Conservation (phyloP, 2,888 invertebrate genomes). For the Brachynemurus nebulosus region DNA sequence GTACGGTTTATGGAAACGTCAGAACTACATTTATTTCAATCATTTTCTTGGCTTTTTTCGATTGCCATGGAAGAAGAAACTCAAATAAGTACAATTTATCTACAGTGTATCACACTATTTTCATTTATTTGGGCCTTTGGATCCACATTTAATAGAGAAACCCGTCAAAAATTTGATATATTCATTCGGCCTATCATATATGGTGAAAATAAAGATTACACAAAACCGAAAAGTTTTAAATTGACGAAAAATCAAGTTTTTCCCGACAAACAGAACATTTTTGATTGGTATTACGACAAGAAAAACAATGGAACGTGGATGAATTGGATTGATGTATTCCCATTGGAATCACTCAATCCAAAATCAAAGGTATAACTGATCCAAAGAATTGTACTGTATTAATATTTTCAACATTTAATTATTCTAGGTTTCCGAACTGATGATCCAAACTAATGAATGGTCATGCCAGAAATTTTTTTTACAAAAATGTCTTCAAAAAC, state of each 20-base stretch:
- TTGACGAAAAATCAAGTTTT: conserved; percentile 80
- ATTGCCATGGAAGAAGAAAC: conserved; percentile 55
- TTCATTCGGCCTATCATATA: conserved; percentile 65
- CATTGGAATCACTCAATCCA: conserved; percentile 38
- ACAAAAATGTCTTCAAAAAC: conserved; percentile 51
- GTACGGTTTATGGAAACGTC: conserved; percentile 61
- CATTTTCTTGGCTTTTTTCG: conserved; percentile 57
- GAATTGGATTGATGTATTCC: conserved; percentile 57
- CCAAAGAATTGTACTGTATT: neutral
- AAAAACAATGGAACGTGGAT: conserved; percentile 81
- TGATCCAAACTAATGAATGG: conserved; percentile 82
- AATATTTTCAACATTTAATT: neutral
- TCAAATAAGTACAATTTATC: conserved; percentile 69
- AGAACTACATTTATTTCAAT: conserved; percentile 75
- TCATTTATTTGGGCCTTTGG: conserved; percentile 79
- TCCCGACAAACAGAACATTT: conserved; percentile 70
- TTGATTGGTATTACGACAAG: conserved; percentile 84
- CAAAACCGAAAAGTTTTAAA: conserved; percentile 79
- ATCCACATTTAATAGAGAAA: conserved; percentile 57
- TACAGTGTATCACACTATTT: conserved; percentile 79
- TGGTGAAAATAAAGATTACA: conserved; percentile 55
- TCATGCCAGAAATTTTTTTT: conserved; percentile 77
- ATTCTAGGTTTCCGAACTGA: conserved; percentile 51
- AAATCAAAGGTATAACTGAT: conserved; percentile 35
- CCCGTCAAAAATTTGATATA: conserved; percentile 60